Evolutionary conservation across 2,113 vertebrate species (phyloP), one percentile per base, ranked within the genome.

Genomic region (Toxostoma redivivum): DNA sequence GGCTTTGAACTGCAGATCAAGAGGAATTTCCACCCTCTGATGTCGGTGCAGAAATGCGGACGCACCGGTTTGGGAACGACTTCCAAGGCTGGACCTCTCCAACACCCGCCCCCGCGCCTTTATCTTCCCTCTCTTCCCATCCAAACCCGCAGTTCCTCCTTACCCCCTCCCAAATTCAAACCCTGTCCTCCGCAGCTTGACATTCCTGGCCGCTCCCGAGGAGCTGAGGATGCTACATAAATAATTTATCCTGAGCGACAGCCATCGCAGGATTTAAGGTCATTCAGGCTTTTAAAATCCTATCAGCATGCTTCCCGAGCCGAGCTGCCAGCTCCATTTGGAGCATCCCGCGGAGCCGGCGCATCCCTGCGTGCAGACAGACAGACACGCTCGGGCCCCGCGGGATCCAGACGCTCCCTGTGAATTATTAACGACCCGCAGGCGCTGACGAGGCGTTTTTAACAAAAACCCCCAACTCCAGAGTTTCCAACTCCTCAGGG

Each of bases 1-100:
- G 95, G 94, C 96, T 97, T 97, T 97, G 96, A 95, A 96, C 94
- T 94, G 93, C 89, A 95, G 81, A 97, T 95, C 95, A 94, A 96
- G 96, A 94, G 96, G 95, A 96, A 96, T 95, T 96, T 95, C 95
- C 95, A 94, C 42, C 65, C 94, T 96, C 93, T 95, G 96, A 96
- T 96, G 96, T 95, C 61, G 77, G 91, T 90, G 95, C 93, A 92
- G 91, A 90, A 95, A 97, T 95, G 95, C 54, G 44, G 95, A 94
- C 72, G 74, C 87, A 94, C 95, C 92, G 93, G 95, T 95, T 96
- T 82, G 89, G 93, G 91, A 95, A 94, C 62, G 81, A 82, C 91
- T 95, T 89, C 84, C 96, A 92, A 97, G 93, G 90, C 94, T 40
- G 94, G 93, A 94, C 95, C 72, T 92, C 79, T 92, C 66, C 12